These are phyloP conservation scores for Aphelenchoides besseyi DNA, from an alignment of 1,140 invertebrate genomes.

Conservation along the genomic window DNA sequence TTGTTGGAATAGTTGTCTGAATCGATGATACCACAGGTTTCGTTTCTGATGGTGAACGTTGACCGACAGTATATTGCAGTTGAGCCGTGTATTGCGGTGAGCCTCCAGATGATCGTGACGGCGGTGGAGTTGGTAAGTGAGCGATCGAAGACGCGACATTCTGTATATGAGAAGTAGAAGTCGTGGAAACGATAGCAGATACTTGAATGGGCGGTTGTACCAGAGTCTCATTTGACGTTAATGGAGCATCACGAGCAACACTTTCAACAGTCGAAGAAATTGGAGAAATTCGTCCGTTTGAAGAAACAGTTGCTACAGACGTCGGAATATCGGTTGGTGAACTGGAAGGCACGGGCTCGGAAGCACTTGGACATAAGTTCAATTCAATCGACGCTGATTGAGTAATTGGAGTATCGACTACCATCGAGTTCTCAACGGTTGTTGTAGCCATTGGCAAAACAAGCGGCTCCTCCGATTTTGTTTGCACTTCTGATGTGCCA, in stretches of 20 bases:
- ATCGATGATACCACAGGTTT: background rate
- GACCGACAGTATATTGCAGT: conserved; percentile 6
- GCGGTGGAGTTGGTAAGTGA: conserved; percentile 21
- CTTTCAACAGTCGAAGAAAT: background rate
- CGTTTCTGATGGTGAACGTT: conserved; percentile 11
- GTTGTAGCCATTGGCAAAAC: too few species aligned
- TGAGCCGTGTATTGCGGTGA: conserved; percentile 20
- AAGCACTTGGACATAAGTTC: background rate
- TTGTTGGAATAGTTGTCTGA: background rate
- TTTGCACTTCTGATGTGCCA: background rate
- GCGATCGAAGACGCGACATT: background rate
- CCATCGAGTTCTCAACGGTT: background rate
- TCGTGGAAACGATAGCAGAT: background rate
- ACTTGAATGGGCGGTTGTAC: background rate
- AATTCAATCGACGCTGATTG: background rate
- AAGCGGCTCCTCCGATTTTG: too few species aligned
- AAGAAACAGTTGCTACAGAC: background rate
- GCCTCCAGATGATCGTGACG: conserved; percentile 18
- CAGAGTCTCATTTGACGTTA: background rate
- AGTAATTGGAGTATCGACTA: background rate
- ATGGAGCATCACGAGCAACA: background rate
- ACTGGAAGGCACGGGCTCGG: background rate
- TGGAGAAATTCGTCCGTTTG: background rate
- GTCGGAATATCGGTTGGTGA: background rate
- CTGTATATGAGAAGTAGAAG: background rate